These are phyloP conservation scores for Sanderia malayensis DNA, from an alignment of 30 jellyfish, hydroid and myxozoan genomes.

Conservation along the genomic window DNA sequence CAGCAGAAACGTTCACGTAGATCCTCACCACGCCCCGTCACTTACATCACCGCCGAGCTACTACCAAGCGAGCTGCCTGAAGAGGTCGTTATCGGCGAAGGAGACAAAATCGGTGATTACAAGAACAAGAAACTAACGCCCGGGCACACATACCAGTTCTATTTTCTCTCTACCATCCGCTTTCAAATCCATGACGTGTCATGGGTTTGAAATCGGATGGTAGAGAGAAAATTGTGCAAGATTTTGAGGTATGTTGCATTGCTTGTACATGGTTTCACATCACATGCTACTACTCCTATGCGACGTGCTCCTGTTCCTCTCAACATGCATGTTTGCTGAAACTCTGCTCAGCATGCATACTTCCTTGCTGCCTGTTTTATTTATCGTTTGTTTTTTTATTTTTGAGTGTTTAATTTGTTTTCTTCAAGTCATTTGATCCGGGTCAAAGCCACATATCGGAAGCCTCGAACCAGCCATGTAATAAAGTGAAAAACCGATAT, in stretches of 20 bases:
- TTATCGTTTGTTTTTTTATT: too few relatives aligned
- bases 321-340: too few relatives aligned
- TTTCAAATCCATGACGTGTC: constrained; percentile 60
- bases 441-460: constrained; percentile 64
- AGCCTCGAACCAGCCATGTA: constrained; percentile 66
- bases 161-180: constrained; percentile 17
- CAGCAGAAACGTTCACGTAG: constrained; percentile 8
- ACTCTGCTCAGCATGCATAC: too few relatives aligned
- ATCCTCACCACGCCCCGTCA: neutral
- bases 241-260: constrained; percentile 73
- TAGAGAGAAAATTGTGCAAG: constrained; percentile 50
- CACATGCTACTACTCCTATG: too few relatives aligned
- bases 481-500: constrained; percentile 78
- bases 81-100: constrained; percentile 65
- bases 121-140: constrained; percentile 43
- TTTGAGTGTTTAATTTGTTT: too few relatives aligned
- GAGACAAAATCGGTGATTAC: constrained; percentile 36
- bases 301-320: too few relatives aligned
- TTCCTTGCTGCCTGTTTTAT: too few relatives aligned
- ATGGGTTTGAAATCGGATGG: constrained; percentile 46
- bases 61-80: constrained; percentile 66
- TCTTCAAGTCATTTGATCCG: constrained; percentile 92
- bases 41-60: constrained; percentile 71
- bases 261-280: too few relatives aligned
- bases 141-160: constrained; percentile 57